Percentiles rank a stretch among this genome's conserved stretches.
These are phyloP conservation scores for Xestia xanthographa DNA, from an alignment of 2,888 invertebrate species.

Conservation along the genomic window DNA sequence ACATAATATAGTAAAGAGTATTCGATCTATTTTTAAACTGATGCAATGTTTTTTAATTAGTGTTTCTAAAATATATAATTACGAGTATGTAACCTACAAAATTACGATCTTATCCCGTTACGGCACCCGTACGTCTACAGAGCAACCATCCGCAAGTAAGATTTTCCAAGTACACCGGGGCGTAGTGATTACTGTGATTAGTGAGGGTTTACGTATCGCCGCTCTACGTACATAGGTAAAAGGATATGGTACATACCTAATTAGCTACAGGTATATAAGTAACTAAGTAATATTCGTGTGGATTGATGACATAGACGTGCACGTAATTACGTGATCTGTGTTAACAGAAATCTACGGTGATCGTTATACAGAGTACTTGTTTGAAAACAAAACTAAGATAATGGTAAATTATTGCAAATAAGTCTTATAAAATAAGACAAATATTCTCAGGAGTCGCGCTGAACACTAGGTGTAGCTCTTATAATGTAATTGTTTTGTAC, in stretches of 20 bases:
- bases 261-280: background rate
- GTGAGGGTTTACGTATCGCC: slow-evolving; percentile 13
- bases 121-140: background rate
- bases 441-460: background rate
- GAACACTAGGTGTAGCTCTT: background rate
- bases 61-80: background rate
- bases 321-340: slow-evolving; percentile 27
- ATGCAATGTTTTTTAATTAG: background rate
- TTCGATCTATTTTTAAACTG: background rate
- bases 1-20: background rate
- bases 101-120: slow-evolving; percentile 1
- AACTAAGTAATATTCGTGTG: background rate
- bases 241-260: background rate
- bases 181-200: slow-evolving; percentile 38
- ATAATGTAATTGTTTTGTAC: slow-evolving; percentile 7
- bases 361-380: background rate
- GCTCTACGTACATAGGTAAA: background rate
- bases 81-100: background rate
- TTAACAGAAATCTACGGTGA: slow-evolving; percentile 16
- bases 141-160: slow-evolving; percentile 10
- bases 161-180: slow-evolving; percentile 12
- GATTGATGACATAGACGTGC: slow-evolving; percentile 5
- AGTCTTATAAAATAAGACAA: background rate
- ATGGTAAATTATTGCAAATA: background rate
- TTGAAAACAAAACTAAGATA: background rate